Conservation (phyloP, 35 echinoderm and acorn worm genomes). For the Ophioderma brevispina region DNA sequence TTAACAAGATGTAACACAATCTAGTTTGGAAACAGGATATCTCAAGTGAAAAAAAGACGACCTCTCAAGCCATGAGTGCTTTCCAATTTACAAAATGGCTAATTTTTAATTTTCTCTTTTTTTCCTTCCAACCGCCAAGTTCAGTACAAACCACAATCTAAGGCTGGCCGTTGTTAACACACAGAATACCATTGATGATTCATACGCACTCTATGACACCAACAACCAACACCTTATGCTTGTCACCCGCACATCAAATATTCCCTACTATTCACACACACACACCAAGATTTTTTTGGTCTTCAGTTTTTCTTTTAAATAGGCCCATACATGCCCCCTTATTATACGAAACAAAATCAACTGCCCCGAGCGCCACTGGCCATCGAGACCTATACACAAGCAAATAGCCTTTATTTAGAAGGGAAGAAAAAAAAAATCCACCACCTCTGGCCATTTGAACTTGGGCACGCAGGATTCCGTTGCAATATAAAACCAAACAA, state of each 20-base stretch:
- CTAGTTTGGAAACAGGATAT: too few relatives aligned
- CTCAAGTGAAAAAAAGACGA: too few relatives aligned
- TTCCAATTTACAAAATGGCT: too few relatives aligned
- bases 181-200: background rate
- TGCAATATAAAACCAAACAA: background rate
- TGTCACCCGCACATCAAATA: background rate
- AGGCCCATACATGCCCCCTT: background rate
- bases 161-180: background rate
- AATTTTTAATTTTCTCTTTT: too few relatives aligned
- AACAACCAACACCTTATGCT: background rate
- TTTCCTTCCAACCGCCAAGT: too few relatives aligned
- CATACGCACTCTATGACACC: background rate
- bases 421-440: too few relatives aligned
- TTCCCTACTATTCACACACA: background rate
- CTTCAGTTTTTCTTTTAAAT: background rate
- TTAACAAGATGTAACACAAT: too few relatives aligned
- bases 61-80: too few relatives aligned
- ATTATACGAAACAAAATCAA: background rate
- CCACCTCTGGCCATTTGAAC: background rate
- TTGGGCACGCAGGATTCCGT: background rate
- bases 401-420: background rate
- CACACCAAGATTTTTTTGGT: background rate
- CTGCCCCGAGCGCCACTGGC: background rate
- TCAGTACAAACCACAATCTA: too few relatives aligned
- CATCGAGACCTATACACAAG: background rate